phyloP scores from a whole-genome alignment of 2,113 vertebrate species.

The Tichodroma muraria region DNA sequence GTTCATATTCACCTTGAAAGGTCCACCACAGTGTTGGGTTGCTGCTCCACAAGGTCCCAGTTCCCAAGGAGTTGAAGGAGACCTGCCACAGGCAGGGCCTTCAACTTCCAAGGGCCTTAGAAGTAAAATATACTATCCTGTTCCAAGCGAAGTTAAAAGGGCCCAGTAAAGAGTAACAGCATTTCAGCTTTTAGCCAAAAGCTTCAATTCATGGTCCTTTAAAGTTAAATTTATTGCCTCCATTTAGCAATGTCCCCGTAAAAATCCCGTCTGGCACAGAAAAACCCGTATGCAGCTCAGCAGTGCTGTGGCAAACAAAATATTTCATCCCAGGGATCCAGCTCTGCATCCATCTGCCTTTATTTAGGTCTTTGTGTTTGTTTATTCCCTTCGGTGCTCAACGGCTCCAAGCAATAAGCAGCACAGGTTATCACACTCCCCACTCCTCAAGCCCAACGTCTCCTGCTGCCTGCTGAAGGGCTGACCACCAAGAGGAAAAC shows the following conservation, averaged over 20 bases:
- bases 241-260: slow-evolving; percentile 73
- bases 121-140: slow-evolving; percentile 67
- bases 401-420: background rate
- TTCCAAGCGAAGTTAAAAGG: slow-evolving; percentile 69
- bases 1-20: background rate
- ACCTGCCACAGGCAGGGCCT: background rate
- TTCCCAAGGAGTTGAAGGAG: background rate
- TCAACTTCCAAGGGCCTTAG: slow-evolving; percentile 49
- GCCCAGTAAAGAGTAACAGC: slow-evolving; percentile 68
- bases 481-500: background rate
- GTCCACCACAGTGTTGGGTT: background rate
- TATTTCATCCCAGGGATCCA: slow-evolving; percentile 36
- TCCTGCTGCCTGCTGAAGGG: background rate
- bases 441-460: background rate
- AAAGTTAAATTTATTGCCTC: slow-evolving; percentile 71
- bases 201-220: slow-evolving; percentile 67
- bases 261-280: slow-evolving; percentile 61
- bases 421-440: background rate
- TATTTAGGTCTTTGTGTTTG: background rate
- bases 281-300: slow-evolving; percentile 11
- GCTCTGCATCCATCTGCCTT: background rate
- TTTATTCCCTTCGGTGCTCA: background rate
- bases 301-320: slow-evolving; percentile 13
- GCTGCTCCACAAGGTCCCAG: background rate
- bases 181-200: slow-evolving; percentile 67